phyloP scores from a whole-genome alignment of 2,888 invertebrate species.

The Drosophila pegasa region DNA sequence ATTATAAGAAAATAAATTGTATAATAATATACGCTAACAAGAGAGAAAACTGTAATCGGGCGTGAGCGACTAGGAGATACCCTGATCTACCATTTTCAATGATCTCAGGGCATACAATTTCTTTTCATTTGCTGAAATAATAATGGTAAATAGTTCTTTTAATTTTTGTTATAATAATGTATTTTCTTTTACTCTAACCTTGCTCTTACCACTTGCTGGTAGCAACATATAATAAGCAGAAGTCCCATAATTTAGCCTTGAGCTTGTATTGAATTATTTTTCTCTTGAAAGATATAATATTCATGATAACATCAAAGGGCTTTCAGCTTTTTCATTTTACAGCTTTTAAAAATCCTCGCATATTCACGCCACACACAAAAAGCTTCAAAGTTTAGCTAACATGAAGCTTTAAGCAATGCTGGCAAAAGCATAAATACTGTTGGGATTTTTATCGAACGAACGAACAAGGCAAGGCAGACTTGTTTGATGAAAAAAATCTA shows the following conservation, averaged over 20 bases:
- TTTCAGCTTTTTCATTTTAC: conserved; percentile 1
- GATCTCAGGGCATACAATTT: no score
- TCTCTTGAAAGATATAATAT: background rate
- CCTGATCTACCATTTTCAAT: no score
- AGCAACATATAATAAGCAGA: background rate
- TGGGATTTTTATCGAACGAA: conserved; percentile 12
- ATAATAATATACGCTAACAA: no score
- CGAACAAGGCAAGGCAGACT: background rate
- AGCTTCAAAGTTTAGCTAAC: background rate
- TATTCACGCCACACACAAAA: background rate
- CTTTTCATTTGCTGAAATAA: no score
- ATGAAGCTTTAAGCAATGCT: conserved; percentile 1
- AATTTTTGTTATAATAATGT: background rate
- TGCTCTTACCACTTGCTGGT: background rate
- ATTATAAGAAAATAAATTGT: no score
- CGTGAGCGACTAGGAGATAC: no score
- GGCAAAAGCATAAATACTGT: background rate
- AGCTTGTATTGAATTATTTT: background rate
- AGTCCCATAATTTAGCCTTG: background rate
- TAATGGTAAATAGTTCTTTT: background rate
- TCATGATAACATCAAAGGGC: background rate
- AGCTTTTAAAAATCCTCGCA: conserved; percentile 1
- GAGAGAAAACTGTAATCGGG: no score
- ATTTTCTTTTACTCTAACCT: background rate
- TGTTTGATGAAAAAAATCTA: background rate